A percentile compares a stretch with the other conserved stretches of the same genome.
Conservation (phyloP, 2,113 vertebrate genomes). For the human region GRCh38 chr20:990501-991000, state of each 20-base stretch:
- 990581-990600: not conserved
- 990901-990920: not conserved
- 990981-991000: not conserved
- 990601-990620: not conserved
- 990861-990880: not conserved
- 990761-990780: not conserved
- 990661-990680: not conserved
- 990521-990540: no score
- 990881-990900: not conserved
- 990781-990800: not conserved
- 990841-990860: not conserved
- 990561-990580: no score
- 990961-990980: not conserved
- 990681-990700: no score
- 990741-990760: not conserved
- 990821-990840: not conserved
- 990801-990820: not conserved
- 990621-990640: not conserved
- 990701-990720: not conserved
- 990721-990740: not conserved
- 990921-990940: not conserved
- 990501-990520: rapidly evolving
- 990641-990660: not conserved
- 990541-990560: no score
- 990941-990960: not conserved